Base-by-base conservation (phyloP, 2,888 invertebrate species). In the Venusia cambrica region DNA sequence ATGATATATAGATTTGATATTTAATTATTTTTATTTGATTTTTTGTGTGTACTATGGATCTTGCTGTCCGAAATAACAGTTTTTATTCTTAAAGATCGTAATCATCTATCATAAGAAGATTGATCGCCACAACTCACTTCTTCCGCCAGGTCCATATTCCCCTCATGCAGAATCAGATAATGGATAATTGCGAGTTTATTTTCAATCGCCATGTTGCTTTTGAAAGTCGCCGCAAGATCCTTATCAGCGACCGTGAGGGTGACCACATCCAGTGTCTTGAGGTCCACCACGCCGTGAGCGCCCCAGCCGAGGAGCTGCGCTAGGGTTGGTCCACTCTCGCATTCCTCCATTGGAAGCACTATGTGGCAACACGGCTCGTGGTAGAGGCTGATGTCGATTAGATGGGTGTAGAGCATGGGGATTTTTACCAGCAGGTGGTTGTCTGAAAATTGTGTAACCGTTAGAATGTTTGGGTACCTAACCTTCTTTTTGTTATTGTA, bases 341-440 rank as follows among this genome's bases (percentile, higher is more conserved):
- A 75, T 18, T 87, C 76, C 18, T 89, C 89, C 39, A 91, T 81
- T 0, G 93, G 91, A 7, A 93, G 89, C 0, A 94, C 89, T 30
- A 95, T 90, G 61, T 95, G 94, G 54, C 94, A 93, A 53, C 92
- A 93, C 0, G 96, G 96, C 66, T 96, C 95, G 72, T 96, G 96
- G 56, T 91, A 90, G 4, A 93, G 80, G 2, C 95, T 94, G 25
- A 96, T 92, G 79, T 97, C 97, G 31, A 97, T 81, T 11, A 97
- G 78, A 63, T 97, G 96, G 0, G 94, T 92, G 77, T 96, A 97
- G 13, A 94, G 87, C 62, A 93, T 94, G 5, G 96, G 95, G 10
- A 95, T 92, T 59, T 93, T 92, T 1, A 97, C 95, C 15, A 96
- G 73, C 64, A 97, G 89, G 55, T 95, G 93, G 65, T 94, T 93